Conservation (phyloP, 2,888 invertebrate genomes). For the Folsomia manolachei region DNA sequence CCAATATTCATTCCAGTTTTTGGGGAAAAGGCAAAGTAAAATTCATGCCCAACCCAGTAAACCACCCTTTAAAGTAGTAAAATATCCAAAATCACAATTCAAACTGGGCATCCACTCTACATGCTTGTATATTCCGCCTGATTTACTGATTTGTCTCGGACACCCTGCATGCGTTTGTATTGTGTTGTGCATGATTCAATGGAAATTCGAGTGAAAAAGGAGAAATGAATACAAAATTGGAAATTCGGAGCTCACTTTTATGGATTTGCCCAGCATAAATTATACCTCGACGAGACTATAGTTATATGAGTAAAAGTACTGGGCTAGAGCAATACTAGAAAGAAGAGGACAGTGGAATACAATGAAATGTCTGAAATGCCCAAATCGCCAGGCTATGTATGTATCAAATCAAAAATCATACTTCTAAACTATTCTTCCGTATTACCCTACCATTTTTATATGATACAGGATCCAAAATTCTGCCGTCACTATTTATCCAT, state of each 20-base stretch:
- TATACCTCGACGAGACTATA: neutral
- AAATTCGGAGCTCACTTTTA: conserved; percentile 7
- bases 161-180: neutral
- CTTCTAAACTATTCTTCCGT: neutral
- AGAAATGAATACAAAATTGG: conserved; percentile 8
- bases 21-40: too few species aligned
- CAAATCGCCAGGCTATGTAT: too few species aligned
- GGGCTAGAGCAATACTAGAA: neutral
- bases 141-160: conserved; percentile 7
- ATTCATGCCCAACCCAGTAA: too few species aligned
- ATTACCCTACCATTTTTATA: too few species aligned
- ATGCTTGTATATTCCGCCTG: conserved; percentile 5
- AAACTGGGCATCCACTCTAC: too few species aligned
- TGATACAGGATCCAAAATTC: too few species aligned
- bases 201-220: neutral
- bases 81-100: neutral
- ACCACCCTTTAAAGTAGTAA: neutral
- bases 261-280: conserved; percentile 7
- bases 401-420: too few species aligned
- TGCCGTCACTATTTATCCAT: too few species aligned
- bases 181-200: conserved; percentile 1
- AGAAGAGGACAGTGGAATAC: neutral
- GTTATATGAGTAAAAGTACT: too few species aligned
- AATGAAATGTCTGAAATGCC: neutral
- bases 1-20: too few species aligned